Evolutionary conservation across 23 tunicate genomes (phyloP).

Genomic region (Aplidium turbinatum): DNA sequence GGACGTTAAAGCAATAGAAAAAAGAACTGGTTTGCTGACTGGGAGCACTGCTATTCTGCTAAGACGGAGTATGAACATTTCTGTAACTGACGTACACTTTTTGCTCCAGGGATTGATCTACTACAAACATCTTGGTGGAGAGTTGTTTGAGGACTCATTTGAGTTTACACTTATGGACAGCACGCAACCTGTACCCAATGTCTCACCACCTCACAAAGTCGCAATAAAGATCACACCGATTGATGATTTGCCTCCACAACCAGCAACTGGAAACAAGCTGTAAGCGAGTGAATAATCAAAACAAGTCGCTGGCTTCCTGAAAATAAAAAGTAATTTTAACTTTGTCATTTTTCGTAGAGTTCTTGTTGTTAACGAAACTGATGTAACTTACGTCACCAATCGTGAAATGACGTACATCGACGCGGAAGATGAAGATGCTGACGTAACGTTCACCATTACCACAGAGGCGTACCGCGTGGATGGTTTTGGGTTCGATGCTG

Average conservation of each 20-base stretch:
- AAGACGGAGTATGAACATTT: background rate
- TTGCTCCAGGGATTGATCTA: slow-evolving; percentile 77
- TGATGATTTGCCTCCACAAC: slow-evolving; percentile 80
- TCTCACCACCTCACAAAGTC: slow-evolving; percentile 65
- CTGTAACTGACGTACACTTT: background rate
- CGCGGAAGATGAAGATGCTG: slow-evolving; percentile 50
- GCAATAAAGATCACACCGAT: slow-evolving; percentile 74
- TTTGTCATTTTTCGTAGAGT: slow-evolving; percentile 31
- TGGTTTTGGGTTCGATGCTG: slow-evolving; percentile 43
- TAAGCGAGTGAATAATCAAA: slow-evolving; percentile 31
- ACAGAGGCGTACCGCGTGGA: slow-evolving; percentile 20
- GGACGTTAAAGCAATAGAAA: no score
- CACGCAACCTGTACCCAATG: slow-evolving; percentile 60
- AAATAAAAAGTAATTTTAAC: background rate
- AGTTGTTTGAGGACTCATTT: slow-evolving; percentile 81
- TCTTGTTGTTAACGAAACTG: slow-evolving; percentile 82
- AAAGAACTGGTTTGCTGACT: no score
- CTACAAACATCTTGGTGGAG: slow-evolving; percentile 88
- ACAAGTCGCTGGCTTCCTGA: background rate
- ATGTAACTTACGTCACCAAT: slow-evolving; percentile 48
- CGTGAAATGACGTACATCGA: slow-evolving; percentile 62
- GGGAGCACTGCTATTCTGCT: no score
- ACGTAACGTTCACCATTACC: slow-evolving; percentile 51
- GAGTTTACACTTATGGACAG: slow-evolving; percentile 74
- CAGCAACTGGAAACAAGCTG: slow-evolving; percentile 69